These are phyloP conservation scores for Diplodus puntazzo DNA, from an alignment of 2,797 vertebrate genomes.

Conservation along the genomic window DNA sequence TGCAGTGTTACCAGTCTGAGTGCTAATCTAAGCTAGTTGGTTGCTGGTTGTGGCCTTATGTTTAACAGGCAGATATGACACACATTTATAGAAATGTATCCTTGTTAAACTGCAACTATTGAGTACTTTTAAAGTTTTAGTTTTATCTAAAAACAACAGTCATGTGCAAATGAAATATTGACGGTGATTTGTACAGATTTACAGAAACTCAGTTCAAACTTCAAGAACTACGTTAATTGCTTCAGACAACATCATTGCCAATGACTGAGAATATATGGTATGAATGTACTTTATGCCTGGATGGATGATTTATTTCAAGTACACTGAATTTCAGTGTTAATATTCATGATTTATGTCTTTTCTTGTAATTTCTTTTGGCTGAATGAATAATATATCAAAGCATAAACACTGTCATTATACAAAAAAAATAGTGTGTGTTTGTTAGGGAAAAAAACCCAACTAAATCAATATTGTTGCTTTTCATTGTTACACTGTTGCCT, in stretches of 20 bases:
- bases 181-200: neutral
- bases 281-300: slow-evolving; percentile 36
- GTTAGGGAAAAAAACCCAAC: too few relatives aligned
- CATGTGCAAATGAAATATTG: neutral
- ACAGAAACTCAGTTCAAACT: neutral
- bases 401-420: neutral
- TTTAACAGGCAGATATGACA: neutral
- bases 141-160: neutral
- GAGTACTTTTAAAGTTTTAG: too few relatives aligned
- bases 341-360: neutral
- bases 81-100: neutral
- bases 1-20: neutral
- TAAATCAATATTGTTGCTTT: too few relatives aligned
- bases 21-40: slow-evolving; percentile 1
- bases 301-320: neutral
- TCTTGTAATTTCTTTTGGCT: neutral
- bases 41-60: neutral
- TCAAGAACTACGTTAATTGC: neutral
- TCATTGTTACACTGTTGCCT: neutral
- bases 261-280: neutral
- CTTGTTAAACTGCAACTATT: neutral
- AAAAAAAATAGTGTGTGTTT: too few relatives aligned
- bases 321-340: neutral
- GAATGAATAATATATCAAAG: slow-evolving; percentile 9
- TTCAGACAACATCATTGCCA: too few relatives aligned